phyloP scores from a whole-genome alignment of 2,797 vertebrate species.

The Sternarchorhynchus goeldii region DNA sequence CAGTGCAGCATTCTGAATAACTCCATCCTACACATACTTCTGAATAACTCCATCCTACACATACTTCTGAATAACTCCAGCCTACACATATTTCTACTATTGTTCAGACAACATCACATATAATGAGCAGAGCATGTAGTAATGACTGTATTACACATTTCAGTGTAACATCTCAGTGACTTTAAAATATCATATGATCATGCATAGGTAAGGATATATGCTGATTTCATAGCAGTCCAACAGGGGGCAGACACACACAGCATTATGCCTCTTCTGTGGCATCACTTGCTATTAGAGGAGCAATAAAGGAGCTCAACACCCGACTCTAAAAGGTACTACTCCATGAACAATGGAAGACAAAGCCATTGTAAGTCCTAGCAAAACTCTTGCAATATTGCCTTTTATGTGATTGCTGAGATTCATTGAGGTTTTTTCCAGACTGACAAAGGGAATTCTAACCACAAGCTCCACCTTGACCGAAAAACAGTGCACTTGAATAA shows the following conservation, averaged over 20 bases:
- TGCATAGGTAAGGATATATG: constrained; percentile 1
- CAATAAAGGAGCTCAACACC: constrained; percentile 47
- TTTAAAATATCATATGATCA: background rate
- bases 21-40: too few relatives aligned
- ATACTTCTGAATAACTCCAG: too few relatives aligned
- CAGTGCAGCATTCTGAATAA: too few relatives aligned
- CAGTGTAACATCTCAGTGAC: background rate
- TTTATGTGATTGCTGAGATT: constrained; percentile 60
- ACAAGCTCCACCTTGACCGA: constrained; percentile 64
- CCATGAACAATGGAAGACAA: constrained; percentile 7
- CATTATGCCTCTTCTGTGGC: constrained; percentile 52
- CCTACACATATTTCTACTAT: background rate
- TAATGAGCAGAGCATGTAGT: background rate
- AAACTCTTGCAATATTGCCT: constrained; percentile 43
- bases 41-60: too few relatives aligned
- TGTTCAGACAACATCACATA: background rate
- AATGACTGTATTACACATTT: background rate
- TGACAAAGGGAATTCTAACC: constrained; percentile 60
- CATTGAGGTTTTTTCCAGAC: constrained; percentile 61
- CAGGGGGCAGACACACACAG: constrained; percentile 81
- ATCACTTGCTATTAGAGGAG: constrained; percentile 20
- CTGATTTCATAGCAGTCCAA: constrained; percentile 74
- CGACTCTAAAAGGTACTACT: background rate
- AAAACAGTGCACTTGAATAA: constrained; percentile 56
- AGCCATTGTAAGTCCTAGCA: constrained; percentile 1